phyloP scores from a whole-genome alignment of 2,888 invertebrate species.

The Andrena camellia region DNA sequence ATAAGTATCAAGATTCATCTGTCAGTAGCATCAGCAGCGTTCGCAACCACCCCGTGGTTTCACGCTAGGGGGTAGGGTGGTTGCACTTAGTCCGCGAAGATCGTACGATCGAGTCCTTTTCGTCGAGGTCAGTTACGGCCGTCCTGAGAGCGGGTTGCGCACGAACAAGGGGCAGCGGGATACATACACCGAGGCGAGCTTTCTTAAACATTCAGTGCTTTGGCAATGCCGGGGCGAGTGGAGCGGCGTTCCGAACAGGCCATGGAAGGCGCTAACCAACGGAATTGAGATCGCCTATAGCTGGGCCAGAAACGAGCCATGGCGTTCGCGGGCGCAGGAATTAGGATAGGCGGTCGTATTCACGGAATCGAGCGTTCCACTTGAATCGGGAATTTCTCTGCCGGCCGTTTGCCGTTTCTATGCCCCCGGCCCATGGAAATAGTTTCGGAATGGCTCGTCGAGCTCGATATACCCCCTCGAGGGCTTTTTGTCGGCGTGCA shows the following conservation, averaged over 20 bases:
- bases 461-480: conserved; percentile 32
- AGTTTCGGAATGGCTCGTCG: conserved; percentile 58
- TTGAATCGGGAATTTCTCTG: conserved; percentile 67
- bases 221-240: conserved; percentile 28
- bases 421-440: conserved; percentile 46
- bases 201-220: conserved; percentile 67
- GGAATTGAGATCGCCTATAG: conserved; percentile 68
- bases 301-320: conserved; percentile 11
- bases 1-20: no score
- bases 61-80: neutral
- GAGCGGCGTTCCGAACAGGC: conserved; percentile 35
- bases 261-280: conserved; percentile 66
- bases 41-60: neutral
- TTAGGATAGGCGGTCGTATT: conserved; percentile 69
- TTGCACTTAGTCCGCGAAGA: conserved; percentile 33
- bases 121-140: conserved; percentile 56
- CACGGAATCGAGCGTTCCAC: conserved; percentile 67
- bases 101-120: conserved; percentile 48
- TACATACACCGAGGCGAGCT: conserved; percentile 41
- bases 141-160: conserved; percentile 37
- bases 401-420: conserved; percentile 59
- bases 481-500: conserved; percentile 33
- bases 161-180: conserved; percentile 39
- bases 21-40: no score
- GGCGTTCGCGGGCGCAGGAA: conserved; percentile 50